These are phyloP conservation scores for Drosophila carrolli DNA, from an alignment of 1,140 invertebrate species.

Conservation along the genomic window DNA sequence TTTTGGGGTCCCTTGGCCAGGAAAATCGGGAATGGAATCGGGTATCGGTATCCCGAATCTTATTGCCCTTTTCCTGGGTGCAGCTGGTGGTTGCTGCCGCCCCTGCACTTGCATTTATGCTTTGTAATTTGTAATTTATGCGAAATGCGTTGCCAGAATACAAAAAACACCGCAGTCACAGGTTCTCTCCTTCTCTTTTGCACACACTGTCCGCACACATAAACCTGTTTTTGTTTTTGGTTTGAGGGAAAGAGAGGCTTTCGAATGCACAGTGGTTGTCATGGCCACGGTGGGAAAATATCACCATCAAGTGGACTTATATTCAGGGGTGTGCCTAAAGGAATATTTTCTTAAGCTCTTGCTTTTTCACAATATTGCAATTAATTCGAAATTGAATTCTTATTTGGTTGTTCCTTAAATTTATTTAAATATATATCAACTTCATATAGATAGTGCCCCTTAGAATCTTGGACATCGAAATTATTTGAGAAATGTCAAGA, in stretches of 20 bases:
- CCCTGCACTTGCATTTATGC: slow-evolving; percentile 21
- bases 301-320: not conserved
- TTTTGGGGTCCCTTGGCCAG: slow-evolving; percentile 24
- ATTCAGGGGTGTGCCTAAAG: not conserved
- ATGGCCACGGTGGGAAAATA: slow-evolving; percentile 14
- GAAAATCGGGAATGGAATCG: slow-evolving; percentile 34
- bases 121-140: slow-evolving; percentile 76
- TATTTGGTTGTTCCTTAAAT: too few relatives aligned
- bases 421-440: too few relatives aligned
- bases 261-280: slow-evolving; percentile 61
- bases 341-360: not conserved
- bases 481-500: too few relatives aligned
- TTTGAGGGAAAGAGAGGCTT: slow-evolving; percentile 47
- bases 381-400: too few relatives aligned
- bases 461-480: too few relatives aligned
- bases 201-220: slow-evolving; percentile 23
- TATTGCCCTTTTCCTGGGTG: slow-evolving; percentile 68
- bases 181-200: slow-evolving; percentile 10
- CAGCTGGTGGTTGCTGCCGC: slow-evolving; percentile 50
- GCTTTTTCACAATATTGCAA: not conserved
- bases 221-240: slow-evolving; percentile 72
- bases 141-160: slow-evolving; percentile 79
- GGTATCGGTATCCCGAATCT: slow-evolving; percentile 54
- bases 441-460: too few relatives aligned
- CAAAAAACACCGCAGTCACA: slow-evolving; percentile 54